Evolutionary conservation across 2,797 vertebrate species (phyloP), one percentile per base, ranked within the genome.

Genomic region (Parotocinclus haroldoi): DNA sequence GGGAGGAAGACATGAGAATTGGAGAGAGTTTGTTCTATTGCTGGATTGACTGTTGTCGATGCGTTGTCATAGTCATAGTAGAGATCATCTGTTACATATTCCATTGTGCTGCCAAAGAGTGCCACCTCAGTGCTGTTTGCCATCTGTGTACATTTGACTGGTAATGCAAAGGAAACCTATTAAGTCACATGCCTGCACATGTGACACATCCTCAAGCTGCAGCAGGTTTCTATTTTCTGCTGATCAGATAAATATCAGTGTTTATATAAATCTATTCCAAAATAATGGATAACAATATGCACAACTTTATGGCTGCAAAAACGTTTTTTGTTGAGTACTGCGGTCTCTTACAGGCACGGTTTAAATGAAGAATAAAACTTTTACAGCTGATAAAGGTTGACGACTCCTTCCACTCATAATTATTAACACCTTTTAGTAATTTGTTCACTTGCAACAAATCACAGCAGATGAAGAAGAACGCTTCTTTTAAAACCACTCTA

Each of bases 1-100:
- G 93, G 89, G 40, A 95, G 72, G 46, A 65, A 78, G 67, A 75
- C 1, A 4, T 68, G 37, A 49, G 67, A 73, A 53, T 53, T 44
- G 12, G 38, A 54, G 17, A 70, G 54, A 1, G 0, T 10, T 44
- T 45, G 45, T 52, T 61, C 17, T 11, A 27, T 10, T 0, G 1
- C 3, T 0, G 44, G 7, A 49, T 42, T 7, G 0, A 9, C 0
- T 0, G 12, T 0, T 0, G 5, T 9, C 13, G 3, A 37, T 14
- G 13, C 1, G 0, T 11, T n/a, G 58, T 49, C 1, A 9, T 68
- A 56, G 1, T 19, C 4, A 17, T 38, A 9, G 38, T 49, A 37
- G 39, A 9, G 0, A 0, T 11, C 63, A 79, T 16, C 48, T 0
- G 8, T 53, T 16, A 39, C 10, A 38, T 4, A 37, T 58, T 42